phyloP scores from a whole-genome alignment of 2,113 vertebrate species.

The Rhabdomys dilectus region DNA sequence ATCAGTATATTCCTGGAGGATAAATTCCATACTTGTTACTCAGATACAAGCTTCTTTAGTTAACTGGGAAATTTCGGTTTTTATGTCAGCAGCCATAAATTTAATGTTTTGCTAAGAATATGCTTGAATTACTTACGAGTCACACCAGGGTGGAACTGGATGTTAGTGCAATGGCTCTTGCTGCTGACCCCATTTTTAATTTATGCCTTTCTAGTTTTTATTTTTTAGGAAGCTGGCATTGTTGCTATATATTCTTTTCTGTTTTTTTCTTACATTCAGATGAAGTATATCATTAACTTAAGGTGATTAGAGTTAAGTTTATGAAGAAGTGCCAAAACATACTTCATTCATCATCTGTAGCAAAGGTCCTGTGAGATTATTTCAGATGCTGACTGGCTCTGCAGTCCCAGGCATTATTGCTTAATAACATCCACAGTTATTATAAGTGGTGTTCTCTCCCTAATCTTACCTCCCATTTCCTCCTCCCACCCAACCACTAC shows the following conservation, averaged over 20 bases:
- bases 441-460: neutral
- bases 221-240: slow-evolving; percentile 44
- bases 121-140: neutral
- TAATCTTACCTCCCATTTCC: neutral
- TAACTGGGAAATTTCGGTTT: slow-evolving; percentile 46
- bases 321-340: neutral
- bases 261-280: neutral
- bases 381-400: neutral
- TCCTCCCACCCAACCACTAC: neutral
- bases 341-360: neutral
- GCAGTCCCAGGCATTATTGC: neutral
- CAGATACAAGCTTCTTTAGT: neutral
- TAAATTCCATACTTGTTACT: slow-evolving; percentile 10
- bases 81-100: neutral
- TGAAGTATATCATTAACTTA: slow-evolving; percentile 3
- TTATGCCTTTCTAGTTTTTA: neutral
- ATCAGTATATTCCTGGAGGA: slow-evolving; percentile 32
- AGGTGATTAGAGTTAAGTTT: slow-evolving; percentile 46
- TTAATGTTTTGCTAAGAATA: slow-evolving; percentile 49
- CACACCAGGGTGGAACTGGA: slow-evolving; percentile 9
- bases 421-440: slow-evolving; percentile 1
- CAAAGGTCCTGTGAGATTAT: neutral
- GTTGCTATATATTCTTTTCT: neutral
- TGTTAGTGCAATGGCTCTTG: neutral
- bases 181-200: slow-evolving; percentile 33